Base-by-base conservation (phyloP, 2,888 invertebrate genomes). In the Asteroscopus sphinx region DNA sequence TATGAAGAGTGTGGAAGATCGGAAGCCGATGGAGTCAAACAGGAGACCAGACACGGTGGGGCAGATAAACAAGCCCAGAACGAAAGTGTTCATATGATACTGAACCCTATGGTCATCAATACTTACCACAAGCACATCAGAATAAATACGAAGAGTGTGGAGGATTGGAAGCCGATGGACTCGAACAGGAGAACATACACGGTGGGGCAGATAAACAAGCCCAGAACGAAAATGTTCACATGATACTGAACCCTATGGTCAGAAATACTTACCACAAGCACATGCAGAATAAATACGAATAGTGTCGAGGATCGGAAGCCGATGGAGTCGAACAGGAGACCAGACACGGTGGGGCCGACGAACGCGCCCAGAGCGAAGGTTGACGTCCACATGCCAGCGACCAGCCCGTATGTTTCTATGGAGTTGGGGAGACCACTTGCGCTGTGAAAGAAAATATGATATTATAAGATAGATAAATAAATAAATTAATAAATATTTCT, bases 311-410 rank as follows among this genome's bases (percentile, higher is more conserved):
- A 94, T 26, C 96, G 86, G 84, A 98, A 98, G 0, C 97, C 97
- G 47, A 97, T 95, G 45, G 90, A 94, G 77, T 97, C 97, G 76
- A 96, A 96, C 0, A 98, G 93, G 36, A 97, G 95, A 0, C 97
- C 97, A 75, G 86, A 97, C 89, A 97, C 92, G 0, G 97, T 97
- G 0, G 97, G 97, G 0, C 98, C 98, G 45, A 97, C 96, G 86
- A 97, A 97, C 1, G 97, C 97, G 0, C 98, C 98, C 8, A 98
- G 92, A 0, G 98, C 98, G 80, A 98, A 98, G 0, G 97, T 96
- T 0, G 98, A 98, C 1, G 98, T 98, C 97, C 98, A 98, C 77
- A 98, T 94, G 0, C 98, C 98, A 0, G 98, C 98, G 7, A 98
- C 97, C 32, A 98, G 92, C 0, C 98, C 98, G 81, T 98, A 98